Base-by-base conservation (phyloP, 1,140 invertebrate genomes). In the Penaeus vannamei region DNA sequence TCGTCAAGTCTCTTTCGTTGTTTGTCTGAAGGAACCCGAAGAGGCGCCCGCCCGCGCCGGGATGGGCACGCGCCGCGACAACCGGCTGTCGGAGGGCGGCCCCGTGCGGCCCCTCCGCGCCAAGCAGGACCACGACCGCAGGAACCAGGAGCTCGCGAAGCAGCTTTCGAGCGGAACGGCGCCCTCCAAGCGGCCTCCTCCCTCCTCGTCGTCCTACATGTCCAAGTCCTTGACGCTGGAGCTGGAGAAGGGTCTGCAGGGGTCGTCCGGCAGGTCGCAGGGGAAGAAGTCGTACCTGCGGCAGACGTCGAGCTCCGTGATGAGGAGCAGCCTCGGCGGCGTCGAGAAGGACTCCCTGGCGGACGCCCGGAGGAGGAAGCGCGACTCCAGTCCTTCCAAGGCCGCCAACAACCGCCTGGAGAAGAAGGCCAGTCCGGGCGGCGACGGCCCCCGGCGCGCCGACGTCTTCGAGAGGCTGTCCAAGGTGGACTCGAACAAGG, bases 131-230 rank as follows among this genome's bases (percentile, higher is more conserved):
- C 62, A 88, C 53, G 87, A 88, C 23, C 42, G 82, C 14, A 81
- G 82, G 46, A 88, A 88, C 81, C 87, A 88, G 22, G 87, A 88
- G 81, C 87, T 88, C n/a, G 36, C 84, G 17, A 87, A 87, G n/a
- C 85, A 36, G 5, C 76, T 86, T 3, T 59, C 85, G 36, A 53
- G n/a, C 46, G 72, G 62, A 22, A 26, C 61, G 61, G 20, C 76
- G 2, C 22, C 59, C 29, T 17, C 26, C 22, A 62, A 60, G 59
- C 81, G 53, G 32, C 42, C n/a, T 0, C 46, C 20, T 29, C 69
- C 86, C 62, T 53, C 22, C 66, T 29, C 64, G 20, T 29, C 81
- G 69, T 32, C 69, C 26, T 36, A 32, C 69, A 76, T 76, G 69
- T 76, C 69, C 26, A 76, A 76, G n/a, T 76, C 69, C n/a, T 36